These are phyloP conservation scores for Alaudala cheleensis DNA, from an alignment of 2,113 vertebrate genomes.

Conservation along the genomic window DNA sequence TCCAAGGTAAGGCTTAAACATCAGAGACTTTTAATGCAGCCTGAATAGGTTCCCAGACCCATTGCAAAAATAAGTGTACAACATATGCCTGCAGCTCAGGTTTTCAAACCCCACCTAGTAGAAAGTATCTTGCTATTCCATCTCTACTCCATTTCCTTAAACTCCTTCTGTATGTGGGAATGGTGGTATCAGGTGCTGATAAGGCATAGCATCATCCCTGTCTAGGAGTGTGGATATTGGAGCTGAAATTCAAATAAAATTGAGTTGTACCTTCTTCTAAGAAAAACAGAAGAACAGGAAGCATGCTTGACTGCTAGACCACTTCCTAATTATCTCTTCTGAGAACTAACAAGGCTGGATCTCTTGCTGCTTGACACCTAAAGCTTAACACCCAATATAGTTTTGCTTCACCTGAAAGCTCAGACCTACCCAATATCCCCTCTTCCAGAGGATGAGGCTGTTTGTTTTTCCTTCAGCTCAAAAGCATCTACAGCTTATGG, in stretches of 20 bases:
- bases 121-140: background rate
- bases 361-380: background rate
- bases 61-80: background rate
- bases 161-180: background rate
- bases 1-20: background rate
- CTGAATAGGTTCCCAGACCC: background rate
- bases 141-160: background rate
- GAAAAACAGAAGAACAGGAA: background rate
- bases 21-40: background rate
- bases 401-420: background rate
- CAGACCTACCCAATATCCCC: background rate
- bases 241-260: background rate
- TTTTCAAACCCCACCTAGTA: background rate
- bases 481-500: background rate
- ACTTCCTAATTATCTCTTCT: background rate
- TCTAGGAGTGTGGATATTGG: background rate
- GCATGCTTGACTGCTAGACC: background rate
- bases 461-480: background rate
- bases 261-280: background rate
- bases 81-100: background rate
- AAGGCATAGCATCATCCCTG: background rate
- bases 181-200: background rate
- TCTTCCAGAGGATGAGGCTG: background rate
- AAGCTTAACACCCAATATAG: background rate
- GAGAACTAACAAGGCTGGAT: background rate